phyloP scores from a whole-genome alignment of 2,888 invertebrate genomes.

The Mesoligia furuncula region DNA sequence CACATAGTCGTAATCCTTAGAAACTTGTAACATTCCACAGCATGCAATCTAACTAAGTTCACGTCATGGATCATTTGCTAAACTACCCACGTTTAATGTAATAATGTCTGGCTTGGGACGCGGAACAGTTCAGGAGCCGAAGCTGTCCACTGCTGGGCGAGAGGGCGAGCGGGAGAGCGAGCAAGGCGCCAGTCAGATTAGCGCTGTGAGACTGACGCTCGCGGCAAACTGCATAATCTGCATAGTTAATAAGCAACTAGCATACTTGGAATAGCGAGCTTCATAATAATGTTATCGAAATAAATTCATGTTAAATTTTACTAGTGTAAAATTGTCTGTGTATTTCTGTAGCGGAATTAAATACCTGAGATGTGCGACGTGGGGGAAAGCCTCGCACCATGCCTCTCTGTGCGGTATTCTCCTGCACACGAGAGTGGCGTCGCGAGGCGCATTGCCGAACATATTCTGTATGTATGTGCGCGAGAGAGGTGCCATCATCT shows the following conservation, averaged over 20 bases:
- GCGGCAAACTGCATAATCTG: not conserved
- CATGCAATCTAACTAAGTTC: not conserved
- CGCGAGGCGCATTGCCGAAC: not conserved
- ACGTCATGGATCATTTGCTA: not conserved
- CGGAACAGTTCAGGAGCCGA: not conserved
- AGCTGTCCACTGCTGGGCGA: not conserved
- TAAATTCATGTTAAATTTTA: conserved; percentile 2
- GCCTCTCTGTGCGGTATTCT: not conserved
- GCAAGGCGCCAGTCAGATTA: conserved; percentile 31
- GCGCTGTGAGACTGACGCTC: not conserved
- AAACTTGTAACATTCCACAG: not conserved
- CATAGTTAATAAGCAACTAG: not conserved
- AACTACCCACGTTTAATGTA: not conserved
- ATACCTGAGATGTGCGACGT: not conserved
- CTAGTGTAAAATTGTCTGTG: not conserved
- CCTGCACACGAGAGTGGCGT: not conserved
- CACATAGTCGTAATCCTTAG: not conserved
- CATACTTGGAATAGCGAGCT: not conserved
- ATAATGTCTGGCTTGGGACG: conserved; percentile 8
- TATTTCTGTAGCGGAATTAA: not conserved
- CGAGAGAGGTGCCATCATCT: not conserved
- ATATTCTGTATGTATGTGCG: not conserved
- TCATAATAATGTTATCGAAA: not conserved
- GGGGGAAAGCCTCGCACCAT: not conserved
- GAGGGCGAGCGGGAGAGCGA: not conserved